Percentiles rank a stretch among this genome's conserved stretches.
These are phyloP conservation scores for Podabrus alpinus DNA, from an alignment of 2,888 invertebrate genomes.

Conservation along the genomic window DNA sequence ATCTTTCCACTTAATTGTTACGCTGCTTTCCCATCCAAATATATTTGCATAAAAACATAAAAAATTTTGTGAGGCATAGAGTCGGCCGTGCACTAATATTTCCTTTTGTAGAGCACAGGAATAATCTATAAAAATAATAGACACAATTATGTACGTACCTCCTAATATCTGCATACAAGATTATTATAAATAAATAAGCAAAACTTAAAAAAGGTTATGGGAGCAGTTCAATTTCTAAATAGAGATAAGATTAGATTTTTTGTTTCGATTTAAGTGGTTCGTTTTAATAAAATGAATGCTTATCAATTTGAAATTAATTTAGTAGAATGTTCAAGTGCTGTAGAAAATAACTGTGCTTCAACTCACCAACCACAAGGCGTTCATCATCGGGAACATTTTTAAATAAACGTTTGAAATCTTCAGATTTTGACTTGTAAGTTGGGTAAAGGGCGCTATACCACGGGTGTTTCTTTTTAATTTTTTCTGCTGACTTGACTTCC, in stretches of 20 bases:
- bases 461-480: constrained; percentile 76
- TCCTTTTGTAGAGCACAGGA: constrained; percentile 96
- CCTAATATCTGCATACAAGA: not conserved
- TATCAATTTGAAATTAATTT: not conserved
- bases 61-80: constrained; percentile 94
- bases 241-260: not conserved
- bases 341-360: not conserved
- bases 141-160: constrained; percentile 16
- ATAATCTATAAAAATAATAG: constrained; percentile 73
- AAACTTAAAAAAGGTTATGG: not conserved
- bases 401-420: constrained; percentile 91
- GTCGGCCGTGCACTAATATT: constrained; percentile 91
- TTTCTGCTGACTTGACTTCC: constrained; percentile 52
- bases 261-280: not conserved
- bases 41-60: constrained; percentile 98
- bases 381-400: constrained; percentile 90
- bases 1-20: constrained; percentile 86
- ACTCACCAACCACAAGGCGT: constrained; percentile 87
- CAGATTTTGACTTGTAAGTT: constrained; percentile 90
- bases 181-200: not conserved
- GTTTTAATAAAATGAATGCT: not conserved
- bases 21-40: constrained; percentile 92
- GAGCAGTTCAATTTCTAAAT: not conserved
- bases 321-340: not conserved
- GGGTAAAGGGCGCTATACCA: constrained; percentile 89